Percentiles rank a stretch among this genome's conserved stretches.
These are phyloP conservation scores for Nymphicus hollandicus DNA, from an alignment of 2,113 vertebrate genomes.

Conservation along the genomic window DNA sequence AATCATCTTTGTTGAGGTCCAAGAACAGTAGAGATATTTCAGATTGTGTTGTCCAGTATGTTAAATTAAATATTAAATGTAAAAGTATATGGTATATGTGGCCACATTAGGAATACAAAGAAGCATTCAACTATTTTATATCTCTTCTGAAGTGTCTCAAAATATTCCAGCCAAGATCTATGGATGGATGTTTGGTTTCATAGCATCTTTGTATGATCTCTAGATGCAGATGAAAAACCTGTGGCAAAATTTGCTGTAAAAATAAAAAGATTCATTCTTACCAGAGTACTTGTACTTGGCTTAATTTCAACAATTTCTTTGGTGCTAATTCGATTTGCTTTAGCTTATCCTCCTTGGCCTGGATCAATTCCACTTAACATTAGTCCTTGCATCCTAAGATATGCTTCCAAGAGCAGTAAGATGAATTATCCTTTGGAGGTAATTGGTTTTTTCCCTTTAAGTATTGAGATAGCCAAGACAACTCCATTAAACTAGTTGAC, in stretches of 20 bases:
- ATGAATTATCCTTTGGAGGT: neutral
- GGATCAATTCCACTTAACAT: neutral
- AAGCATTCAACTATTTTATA: neutral
- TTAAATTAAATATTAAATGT: neutral
- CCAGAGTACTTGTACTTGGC: neutral
- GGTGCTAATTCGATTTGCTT: neutral
- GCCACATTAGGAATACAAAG: neutral
- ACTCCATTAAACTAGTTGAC: neutral
- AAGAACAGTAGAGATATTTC: neutral
- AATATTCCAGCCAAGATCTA: neutral
- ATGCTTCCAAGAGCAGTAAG: neutral
- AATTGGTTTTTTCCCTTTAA: neutral
- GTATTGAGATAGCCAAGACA: neutral
- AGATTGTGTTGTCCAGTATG: neutral
- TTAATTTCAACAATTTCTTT: neutral
- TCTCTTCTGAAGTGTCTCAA: neutral
- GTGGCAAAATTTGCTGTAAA: neutral
- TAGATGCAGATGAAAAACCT: neutral
- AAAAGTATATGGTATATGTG: neutral
- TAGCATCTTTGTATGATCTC: neutral
- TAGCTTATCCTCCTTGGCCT: neutral
- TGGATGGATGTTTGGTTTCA: neutral
- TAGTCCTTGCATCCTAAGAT: neutral
- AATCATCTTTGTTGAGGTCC: neutral
- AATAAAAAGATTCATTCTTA: neutral